Conservation (phyloP, 2,797 vertebrate genomes). For the Babyrousa celebensis region DNA sequence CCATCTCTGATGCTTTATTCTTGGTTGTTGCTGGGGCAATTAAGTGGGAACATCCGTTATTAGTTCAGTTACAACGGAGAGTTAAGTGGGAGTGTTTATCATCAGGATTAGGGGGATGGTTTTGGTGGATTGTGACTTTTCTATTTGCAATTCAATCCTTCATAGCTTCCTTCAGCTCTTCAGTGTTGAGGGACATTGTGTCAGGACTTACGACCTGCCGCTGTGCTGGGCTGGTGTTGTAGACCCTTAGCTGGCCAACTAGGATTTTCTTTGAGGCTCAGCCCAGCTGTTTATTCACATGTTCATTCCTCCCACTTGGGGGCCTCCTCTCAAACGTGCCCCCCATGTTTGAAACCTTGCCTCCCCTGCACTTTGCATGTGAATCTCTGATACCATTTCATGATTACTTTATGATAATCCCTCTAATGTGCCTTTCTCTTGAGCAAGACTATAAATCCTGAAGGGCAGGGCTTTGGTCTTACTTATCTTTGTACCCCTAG, state of each 20-base stretch:
- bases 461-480: neutral
- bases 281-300: neutral
- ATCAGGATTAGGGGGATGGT: neutral
- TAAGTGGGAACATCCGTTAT: neutral
- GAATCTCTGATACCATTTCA: neutral
- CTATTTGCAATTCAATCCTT: slow-evolving; percentile 31
- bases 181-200: neutral
- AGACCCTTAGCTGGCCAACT: neutral
- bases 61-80: neutral
- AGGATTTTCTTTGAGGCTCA: neutral
- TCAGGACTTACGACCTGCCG: neutral
- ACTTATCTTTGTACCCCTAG: neutral
- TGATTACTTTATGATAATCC: neutral
- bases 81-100: neutral
- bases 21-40: neutral
- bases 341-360: neutral
- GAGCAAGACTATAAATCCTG: neutral
- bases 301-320: neutral
- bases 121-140: slow-evolving; percentile 15
- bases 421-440: neutral
- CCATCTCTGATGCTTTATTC: neutral
- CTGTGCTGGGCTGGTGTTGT: neutral
- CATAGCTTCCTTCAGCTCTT: neutral
- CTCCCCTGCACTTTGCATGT: neutral
- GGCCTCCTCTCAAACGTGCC: neutral